These are phyloP conservation scores for Drosophila siamana DNA, from an alignment of 2,888 invertebrate species.

Conservation along the genomic window DNA sequence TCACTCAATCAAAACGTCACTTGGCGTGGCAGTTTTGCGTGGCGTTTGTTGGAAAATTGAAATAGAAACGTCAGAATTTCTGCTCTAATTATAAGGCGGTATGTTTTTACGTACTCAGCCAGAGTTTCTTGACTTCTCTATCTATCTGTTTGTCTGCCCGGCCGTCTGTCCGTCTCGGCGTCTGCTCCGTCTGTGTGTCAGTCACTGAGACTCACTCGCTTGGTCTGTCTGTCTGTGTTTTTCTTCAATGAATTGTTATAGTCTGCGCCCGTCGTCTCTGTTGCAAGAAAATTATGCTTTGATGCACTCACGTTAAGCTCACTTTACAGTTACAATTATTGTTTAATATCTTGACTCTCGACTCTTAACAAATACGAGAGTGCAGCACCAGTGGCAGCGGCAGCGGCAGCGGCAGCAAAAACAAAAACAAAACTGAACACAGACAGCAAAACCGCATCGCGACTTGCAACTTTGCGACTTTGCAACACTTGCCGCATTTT, in stretches of 20 bases:
- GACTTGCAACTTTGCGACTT: slow-evolving; percentile 41
- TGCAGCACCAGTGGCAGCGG: slow-evolving; percentile 1
- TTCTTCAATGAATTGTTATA: slow-evolving; percentile 68
- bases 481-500: slow-evolving; percentile 67
- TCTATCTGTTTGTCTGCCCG: slow-evolving; percentile 32
- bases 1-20: slow-evolving; percentile 85
- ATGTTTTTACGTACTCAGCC: slow-evolving; percentile 75
- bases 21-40: slow-evolving; percentile 81
- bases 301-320: slow-evolving; percentile 82
- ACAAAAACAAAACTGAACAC: slow-evolving; percentile 19
- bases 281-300: slow-evolving; percentile 82
- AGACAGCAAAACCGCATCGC: slow-evolving; percentile 12
- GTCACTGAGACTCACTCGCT: slow-evolving; percentile 11
- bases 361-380: slow-evolving; percentile 62
- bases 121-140: slow-evolving; percentile 76
- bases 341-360: slow-evolving; percentile 76
- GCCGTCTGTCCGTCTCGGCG: slow-evolving; percentile 22
- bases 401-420: slow-evolving; percentile 8
- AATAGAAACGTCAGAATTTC: slow-evolving; percentile 86
- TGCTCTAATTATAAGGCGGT: slow-evolving; percentile 85
- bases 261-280: slow-evolving; percentile 56
- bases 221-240: slow-evolving; percentile 33
- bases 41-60: slow-evolving; percentile 83
- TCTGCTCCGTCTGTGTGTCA: slow-evolving; percentile 14
- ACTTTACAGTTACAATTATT: slow-evolving; percentile 81